Evolutionary conservation across 2,888 invertebrate genomes (phyloP), one percentile per base, ranked within the genome.

Genomic region (Pteria penguin): DNA sequence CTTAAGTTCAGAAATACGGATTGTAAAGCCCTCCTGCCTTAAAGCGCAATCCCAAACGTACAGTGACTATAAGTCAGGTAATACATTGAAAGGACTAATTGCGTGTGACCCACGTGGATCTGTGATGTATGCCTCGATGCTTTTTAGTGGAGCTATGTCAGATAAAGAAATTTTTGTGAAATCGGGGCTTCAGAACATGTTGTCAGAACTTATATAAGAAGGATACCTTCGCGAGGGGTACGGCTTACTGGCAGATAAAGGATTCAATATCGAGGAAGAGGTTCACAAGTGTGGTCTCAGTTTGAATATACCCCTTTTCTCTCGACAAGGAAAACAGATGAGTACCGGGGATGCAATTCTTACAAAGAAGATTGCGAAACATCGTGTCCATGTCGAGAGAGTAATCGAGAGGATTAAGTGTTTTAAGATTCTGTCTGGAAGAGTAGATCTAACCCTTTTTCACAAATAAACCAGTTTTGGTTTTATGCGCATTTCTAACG

Each of bases 51-150:
- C 62, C 14, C 63, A 69, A 31, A 45, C 54, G 55, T 80, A 70
- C 61, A 69, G 65, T n/a, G n/a, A n/a, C n/a, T n/a, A n/a, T n/a
- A n/a, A n/a, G n/a, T n/a, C n/a, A n/a, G n/a, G n/a, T n/a, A n/a
- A n/a, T n/a, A n/a, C n/a, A n/a, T n/a, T n/a, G n/a, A n/a, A n/a
- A n/a, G n/a, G n/a, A n/a, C n/a, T 79, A 14, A 66, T 74, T 26
- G 73, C 22, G n/a, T 24, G 61, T 66, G 72, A 72, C 45, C 76
- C 79, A n/a, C 27, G 71, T 18, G 76, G 76, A n/a, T 69, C 72
- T 29, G 27, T 76, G 32, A 72, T 78, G 24, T n/a, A n/a, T n/a
- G n/a, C n/a, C n/a, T n/a, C n/a, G n/a, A n/a, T n/a, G n/a, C n/a
- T n/a, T n/a, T n/a, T 73, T 68, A 62, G 69, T 32, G 73, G 70